phyloP scores from a whole-genome alignment of 1,140 invertebrate genomes.

The Dreissena polymorpha region DNA sequence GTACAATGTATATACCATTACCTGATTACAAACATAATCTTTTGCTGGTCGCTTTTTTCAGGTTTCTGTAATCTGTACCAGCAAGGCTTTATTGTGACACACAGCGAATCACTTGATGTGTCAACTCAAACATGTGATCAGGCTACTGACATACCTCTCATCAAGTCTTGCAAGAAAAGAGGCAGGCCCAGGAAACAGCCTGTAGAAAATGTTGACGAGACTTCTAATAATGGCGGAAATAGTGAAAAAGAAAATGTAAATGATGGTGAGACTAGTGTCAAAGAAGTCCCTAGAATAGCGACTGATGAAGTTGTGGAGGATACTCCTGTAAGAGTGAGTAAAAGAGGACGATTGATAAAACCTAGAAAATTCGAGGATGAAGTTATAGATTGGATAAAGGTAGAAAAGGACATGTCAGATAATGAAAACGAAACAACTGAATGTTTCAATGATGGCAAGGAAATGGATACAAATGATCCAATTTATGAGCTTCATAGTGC shows the following conservation, averaged over 20 bases:
- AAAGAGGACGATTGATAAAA: conserved; percentile 24
- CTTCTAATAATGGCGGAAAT: conserved; percentile 24
- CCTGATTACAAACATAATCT: no score
- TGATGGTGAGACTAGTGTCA: conserved; percentile 23
- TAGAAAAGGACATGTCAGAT: conserved; percentile 6
- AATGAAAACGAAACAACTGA: no score
- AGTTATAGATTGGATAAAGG: conserved; percentile 46
- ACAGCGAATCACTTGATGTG: background rate
- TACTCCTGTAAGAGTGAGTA: conserved; percentile 37
- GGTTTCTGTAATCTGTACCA: conserved; percentile 40
- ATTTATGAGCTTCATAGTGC: background rate
- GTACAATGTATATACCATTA: background rate
- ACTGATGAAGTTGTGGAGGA: background rate
- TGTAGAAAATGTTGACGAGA: conserved; percentile 25
- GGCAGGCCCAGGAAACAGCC: conserved; percentile 56
- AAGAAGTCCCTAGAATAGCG: background rate
- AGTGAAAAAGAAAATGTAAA: conserved; percentile 50
- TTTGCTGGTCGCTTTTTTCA: conserved; percentile 1
- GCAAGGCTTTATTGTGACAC: conserved; percentile 13
- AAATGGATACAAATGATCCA: background rate
- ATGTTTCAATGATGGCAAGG: conserved; percentile 4
- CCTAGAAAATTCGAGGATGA: conserved; percentile 45
- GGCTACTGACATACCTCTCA: background rate
- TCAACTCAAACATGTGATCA: conserved; percentile 29
- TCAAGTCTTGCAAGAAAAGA: conserved; percentile 29